Evolutionary conservation across 2,113 vertebrate genomes (phyloP), one percentile per base, ranked within the genome.

Genomic region (Acrocephalus arundinaceus): DNA sequence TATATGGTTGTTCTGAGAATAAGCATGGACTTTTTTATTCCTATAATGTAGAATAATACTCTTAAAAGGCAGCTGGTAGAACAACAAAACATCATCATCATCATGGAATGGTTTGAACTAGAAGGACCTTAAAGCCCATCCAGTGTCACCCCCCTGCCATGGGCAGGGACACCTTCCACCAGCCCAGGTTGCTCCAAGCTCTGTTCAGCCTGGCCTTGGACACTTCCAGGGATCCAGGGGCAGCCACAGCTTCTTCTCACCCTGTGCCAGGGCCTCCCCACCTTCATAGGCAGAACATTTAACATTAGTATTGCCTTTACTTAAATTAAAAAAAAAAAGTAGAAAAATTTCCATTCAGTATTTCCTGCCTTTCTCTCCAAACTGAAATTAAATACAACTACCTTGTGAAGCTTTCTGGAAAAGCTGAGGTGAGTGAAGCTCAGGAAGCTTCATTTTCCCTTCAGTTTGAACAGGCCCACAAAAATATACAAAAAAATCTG

Each of bases 151-250:
- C 11, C 14, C 6, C 28, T 67, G 46, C 13, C 28, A 18, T 22
- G 46, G 37, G 13, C 33, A 67, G 15, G 37, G 28, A 59, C 33
- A 39, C 15, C 9, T 67, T 3, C 52, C 70, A 31, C 16, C 4
- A 1, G 0, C 24, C 78, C 62, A 75, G 39, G 1, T 0, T 25
- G 33, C 9, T 67, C 23, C 61, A 58, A 37, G 31, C 25, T 11
- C 31, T 0, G 0, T 43, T 35, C 51, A 67, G 0, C 11, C 54
- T n/a, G 46, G 28, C 28, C 55, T 61, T 4, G 54, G 54, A n/a
- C 39, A 61, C 17, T 48, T 0, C 7, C 62, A 68, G n/a, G 62
- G 70, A 48, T 46, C 23, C 48, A 63, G 24, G 46, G 28, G 19
- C 70, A 67, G 39, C 46, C 77, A 52, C 77, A 82, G 58, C 67